Base-by-base conservation (phyloP, 1,140 invertebrate species). In the Lucilia cuprina region DNA sequence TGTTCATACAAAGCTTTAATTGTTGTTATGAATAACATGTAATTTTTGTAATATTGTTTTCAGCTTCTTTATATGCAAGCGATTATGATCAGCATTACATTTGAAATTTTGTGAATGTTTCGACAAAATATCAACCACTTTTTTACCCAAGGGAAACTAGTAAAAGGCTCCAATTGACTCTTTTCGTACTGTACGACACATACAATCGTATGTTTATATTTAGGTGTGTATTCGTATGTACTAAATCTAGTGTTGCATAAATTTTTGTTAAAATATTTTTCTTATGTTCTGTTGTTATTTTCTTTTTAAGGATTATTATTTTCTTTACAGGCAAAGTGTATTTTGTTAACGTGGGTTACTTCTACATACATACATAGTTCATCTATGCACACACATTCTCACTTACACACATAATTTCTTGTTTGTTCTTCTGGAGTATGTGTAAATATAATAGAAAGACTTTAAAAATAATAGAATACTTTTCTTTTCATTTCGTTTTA, bases 251-350 rank as follows among this genome's bases (percentile, higher is more conserved):
- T 70, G 65, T 10, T 70, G 65, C 19, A 70, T 70, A 70, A 70
- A 70, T 70, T 70, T 70, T 70, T 70, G 65, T 70, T 70, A 70
- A 70, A 70, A 70, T 70, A 70, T 70, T 60, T 60, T 70, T 70
- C 65, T 70, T 70, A 21, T 12, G 10, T 21, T 30, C 25, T 60
- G 14, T 60, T 60, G 55, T 60, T 17, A n/a, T 60, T 17, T 17
- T 60, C 55, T 60, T 12, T 60, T 60, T n/a, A n/a, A 60, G 55
- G 55, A 60, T 60, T n/a, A 3, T 60, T 60, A 7, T n/a, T 60
- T 60, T 60, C 55, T 60, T 41, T 41, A 3, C 41, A 10, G 41
- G 41, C 41, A 10, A 5, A 41, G 7, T 60, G 55, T 60, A 60
- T 60, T n/a, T 17, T n/a, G n/a, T 60, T 60, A 60, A 60, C 55